phyloP scores from a whole-genome alignment of 2,113 vertebrate genomes.

The Tenrec ecaudatus region DNA sequence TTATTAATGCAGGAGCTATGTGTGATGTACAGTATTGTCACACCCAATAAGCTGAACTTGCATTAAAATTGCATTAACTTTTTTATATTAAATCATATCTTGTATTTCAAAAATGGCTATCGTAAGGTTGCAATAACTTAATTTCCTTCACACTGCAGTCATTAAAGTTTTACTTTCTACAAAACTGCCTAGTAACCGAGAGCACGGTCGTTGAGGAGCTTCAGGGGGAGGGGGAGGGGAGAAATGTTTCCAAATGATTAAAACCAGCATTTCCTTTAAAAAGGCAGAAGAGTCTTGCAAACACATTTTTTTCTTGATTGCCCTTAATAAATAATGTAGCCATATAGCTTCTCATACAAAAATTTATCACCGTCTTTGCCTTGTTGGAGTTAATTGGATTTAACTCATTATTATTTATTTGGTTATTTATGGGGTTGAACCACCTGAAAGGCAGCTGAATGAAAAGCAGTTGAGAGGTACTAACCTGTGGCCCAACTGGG shows the following conservation, averaged over 20 bases:
- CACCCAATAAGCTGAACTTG: conserved; percentile 80
- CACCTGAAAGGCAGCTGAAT: not conserved
- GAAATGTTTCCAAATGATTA: conserved; percentile 66
- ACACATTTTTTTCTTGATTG: conserved; percentile 26
- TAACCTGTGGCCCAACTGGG: conserved; percentile 96
- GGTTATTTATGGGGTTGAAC: conserved; percentile 66
- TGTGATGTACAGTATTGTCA: conserved; percentile 82
- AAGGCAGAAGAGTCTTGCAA: conserved; percentile 58
- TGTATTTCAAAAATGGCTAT: conserved; percentile 79
- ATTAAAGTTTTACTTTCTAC: conserved; percentile 76
- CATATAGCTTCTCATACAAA: conserved; percentile 58
- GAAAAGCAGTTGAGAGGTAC: conserved; percentile 75
- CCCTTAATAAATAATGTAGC: conserved; percentile 76
- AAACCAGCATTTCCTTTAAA: conserved; percentile 60
- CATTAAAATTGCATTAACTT: conserved; percentile 85
- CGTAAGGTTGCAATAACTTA: conserved; percentile 79
- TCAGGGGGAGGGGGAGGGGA: not conserved
- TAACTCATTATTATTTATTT: conserved; percentile 76
- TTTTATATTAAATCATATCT: conserved; percentile 81
- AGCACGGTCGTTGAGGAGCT: conserved; percentile 28
- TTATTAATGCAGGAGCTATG: conserved; percentile 78
- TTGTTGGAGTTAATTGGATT: conserved; percentile 70
- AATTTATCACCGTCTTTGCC: conserved; percentile 70
- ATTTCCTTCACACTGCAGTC: conserved; percentile 74
- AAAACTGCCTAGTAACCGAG: conserved; percentile 50